Conservation (phyloP, 1,140 invertebrate genomes). For the Atopsyche davidsoni region DNA sequence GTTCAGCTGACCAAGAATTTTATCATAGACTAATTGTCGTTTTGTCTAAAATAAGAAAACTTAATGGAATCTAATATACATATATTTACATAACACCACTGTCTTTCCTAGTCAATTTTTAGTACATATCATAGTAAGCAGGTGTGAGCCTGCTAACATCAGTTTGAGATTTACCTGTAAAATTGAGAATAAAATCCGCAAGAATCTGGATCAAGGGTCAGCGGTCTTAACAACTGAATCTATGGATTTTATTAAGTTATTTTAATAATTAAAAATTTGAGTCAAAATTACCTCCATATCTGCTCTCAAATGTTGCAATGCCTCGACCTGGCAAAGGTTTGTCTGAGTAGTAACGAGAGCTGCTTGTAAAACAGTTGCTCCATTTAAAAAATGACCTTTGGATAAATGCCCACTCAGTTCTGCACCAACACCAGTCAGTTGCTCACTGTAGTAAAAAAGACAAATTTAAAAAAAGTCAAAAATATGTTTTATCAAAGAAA, state of each 20-base stretch:
- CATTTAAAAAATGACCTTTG: conserved; percentile 79
- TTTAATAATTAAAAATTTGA: too few relatives aligned
- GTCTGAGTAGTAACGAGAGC: conserved; percentile 63
- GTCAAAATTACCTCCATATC: conserved; percentile 56
- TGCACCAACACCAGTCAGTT: conserved; percentile 71
- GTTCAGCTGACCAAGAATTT: conserved; percentile 22
- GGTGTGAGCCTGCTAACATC: too few relatives aligned
- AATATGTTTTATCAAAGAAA: too few relatives aligned
- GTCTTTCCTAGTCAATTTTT: too few relatives aligned
- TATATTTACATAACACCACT: too few relatives aligned
- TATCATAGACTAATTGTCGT: conserved; percentile 24
- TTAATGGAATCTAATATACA: too few relatives aligned
- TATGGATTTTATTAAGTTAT: too few relatives aligned
- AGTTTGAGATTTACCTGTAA: too few relatives aligned
- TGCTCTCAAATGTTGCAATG: conserved; percentile 66
- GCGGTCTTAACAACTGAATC: too few relatives aligned
- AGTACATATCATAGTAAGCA: too few relatives aligned
- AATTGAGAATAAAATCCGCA: too few relatives aligned
- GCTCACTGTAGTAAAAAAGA: conserved; percentile 54
- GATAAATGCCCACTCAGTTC: conserved; percentile 63
- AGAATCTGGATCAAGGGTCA: too few relatives aligned
- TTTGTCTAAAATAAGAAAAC: conserved; percentile 20
- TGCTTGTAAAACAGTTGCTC: conserved; percentile 73
- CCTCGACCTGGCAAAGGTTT: conserved; percentile 71
- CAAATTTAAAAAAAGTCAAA: conserved; percentile 16